Evolutionary conservation across 2,888 invertebrate genomes (phyloP), one percentile per base, ranked within the genome.

Genomic region (Slavum lentiscoides): DNA sequence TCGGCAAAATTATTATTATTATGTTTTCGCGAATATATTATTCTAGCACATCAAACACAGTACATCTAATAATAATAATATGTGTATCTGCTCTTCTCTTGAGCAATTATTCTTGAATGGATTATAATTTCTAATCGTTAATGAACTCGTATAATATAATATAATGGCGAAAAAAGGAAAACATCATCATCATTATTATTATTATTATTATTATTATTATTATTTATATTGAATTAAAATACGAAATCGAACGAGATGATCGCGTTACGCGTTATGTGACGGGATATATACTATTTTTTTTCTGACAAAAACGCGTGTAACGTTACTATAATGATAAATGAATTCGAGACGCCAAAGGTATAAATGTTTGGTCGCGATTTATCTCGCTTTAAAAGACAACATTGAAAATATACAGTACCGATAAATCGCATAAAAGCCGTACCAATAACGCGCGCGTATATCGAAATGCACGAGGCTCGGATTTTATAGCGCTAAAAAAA

Each of bases 101-200:
- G 58, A 19, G 58, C 67, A 23, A 23, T 30, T 30, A 30, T 49
- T 58, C 37, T 39, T 59, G 58, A 75, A 75, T 67, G 67, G 67
- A 67, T 67, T 11, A 13, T 61, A 23, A 67, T 75, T 75, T 67
- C 75, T 67, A 67, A 23, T 75, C 67, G 9, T 74, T 21, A 55
- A 64, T 67, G 23, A 67, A 74, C 30, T 37, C 13, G 49, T 13
- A 49, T 49, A 49, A 1, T 49, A 62, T 15, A 64, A 39, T 39
- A 58, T 58, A 39, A 67, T 58, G 43, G 19, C 30, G 75, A 67
- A 75, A 75, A 30, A 75, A 75, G 59, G 43, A 75, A 75, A 67
- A 43, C 59, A 67, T 75, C 67, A 67, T n/a, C n/a, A n/a, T n/a
- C n/a, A n/a, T n/a, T n/a, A n/a, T n/a, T n/a, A n/a, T n/a, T n/a